A percentile compares a stretch with the other conserved stretches of the same genome.
phyloP scores from a whole-genome alignment of 2,113 vertebrate species.

The Pongo abelii region DNA sequence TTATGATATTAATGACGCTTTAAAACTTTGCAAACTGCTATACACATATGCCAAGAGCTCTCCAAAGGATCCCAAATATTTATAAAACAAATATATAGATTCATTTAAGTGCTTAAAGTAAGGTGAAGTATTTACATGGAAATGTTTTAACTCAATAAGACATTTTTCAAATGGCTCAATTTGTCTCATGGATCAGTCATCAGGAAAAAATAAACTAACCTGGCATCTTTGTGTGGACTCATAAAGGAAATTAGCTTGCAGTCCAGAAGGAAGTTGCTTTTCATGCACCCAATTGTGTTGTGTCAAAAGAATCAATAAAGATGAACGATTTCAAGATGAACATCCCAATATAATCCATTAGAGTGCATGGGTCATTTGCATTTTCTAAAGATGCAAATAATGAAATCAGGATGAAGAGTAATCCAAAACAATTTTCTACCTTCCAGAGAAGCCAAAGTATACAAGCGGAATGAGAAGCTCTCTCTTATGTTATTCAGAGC shows the following conservation, averaged over 20 bases:
- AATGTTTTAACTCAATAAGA: not conserved
- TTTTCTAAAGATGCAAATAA: conserved; percentile 30
- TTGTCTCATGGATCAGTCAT: not conserved
- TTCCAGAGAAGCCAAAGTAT: not conserved
- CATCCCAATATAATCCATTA: conserved; percentile 7
- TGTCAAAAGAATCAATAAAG: conserved; percentile 69
- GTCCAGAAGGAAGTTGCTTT: conserved; percentile 40
- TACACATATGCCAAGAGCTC: not conserved
- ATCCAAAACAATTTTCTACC: not conserved
- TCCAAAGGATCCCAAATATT: not conserved
- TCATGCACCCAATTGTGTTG: conserved; percentile 17
- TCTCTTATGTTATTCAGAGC: not conserved
- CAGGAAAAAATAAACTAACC: conserved; percentile 29
- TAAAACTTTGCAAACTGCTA: not conserved
- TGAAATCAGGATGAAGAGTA: not conserved
- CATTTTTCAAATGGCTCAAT: not conserved
- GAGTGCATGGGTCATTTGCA: not conserved
- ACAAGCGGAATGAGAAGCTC: not conserved
- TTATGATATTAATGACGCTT: not conserved
- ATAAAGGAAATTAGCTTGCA: conserved; percentile 61
- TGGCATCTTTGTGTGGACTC: conserved; percentile 20
- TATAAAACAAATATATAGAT: not conserved
- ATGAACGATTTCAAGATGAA: conserved; percentile 57
- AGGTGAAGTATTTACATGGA: not conserved
- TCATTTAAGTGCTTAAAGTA: not conserved